These are phyloP conservation scores for Poeciliopsis occidentalis DNA, from an alignment of 2,113 vertebrate species.

Conservation along the genomic window DNA sequence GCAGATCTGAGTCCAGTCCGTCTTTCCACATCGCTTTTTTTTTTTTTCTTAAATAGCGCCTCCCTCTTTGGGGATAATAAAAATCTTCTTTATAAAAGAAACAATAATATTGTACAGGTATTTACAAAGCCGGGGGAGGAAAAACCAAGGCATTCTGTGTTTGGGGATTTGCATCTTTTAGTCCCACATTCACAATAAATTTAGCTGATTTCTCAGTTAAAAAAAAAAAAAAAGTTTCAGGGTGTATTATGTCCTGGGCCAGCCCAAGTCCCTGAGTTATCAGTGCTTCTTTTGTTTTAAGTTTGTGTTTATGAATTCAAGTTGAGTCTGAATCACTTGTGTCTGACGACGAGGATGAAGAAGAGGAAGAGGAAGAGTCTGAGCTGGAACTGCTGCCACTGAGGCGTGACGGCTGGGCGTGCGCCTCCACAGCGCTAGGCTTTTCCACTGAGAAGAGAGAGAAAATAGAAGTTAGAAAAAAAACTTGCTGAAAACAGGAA, in stretches of 20 bases:
- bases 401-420: conserved; percentile 84
- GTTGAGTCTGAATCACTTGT: conserved; percentile 93
- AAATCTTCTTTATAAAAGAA: conserved; percentile 87
- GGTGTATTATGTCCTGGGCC: conserved; percentile 60
- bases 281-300: conserved; percentile 7
- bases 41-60: conserved; percentile 19
- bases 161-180: conserved; percentile 49
- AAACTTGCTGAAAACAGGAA: too few relatives aligned
- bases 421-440: conserved; percentile 78
- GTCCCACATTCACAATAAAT: conserved; percentile 48
- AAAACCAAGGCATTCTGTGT: conserved; percentile 70
- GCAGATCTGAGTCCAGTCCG: conserved; percentile 38
- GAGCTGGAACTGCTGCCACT: conserved; percentile 93
- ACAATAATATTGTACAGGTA: conserved; percentile 76
- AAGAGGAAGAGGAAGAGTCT: conserved; percentile 84
- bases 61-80: conserved; percentile 79
- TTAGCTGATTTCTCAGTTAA: neutral
- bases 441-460: conserved; percentile 80
- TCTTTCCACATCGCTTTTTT: conserved; percentile 31
- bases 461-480: neutral
- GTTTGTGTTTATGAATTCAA: conserved; percentile 61
- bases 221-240: conserved; percentile 36
- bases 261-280: conserved; percentile 72
- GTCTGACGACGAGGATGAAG: conserved; percentile 90
- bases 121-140: conserved; percentile 65